Conservation (phyloP, 2,797 vertebrate genomes). For the Neosilurus hyrtlii region DNA sequence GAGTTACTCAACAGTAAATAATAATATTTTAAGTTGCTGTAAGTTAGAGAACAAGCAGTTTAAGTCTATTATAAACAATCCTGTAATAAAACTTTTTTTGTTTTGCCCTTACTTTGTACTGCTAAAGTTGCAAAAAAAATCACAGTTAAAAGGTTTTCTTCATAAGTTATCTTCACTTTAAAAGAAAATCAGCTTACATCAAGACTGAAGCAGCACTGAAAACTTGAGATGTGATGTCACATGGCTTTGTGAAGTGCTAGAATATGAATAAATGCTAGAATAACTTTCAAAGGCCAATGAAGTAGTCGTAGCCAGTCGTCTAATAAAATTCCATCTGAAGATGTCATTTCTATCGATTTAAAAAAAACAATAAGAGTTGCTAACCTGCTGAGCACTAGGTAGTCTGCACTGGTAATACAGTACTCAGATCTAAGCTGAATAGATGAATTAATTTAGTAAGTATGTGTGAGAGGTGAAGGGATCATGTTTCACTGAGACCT, state of each 20-base stretch:
- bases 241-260: background rate
- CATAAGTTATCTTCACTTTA: background rate
- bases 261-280: conserved; percentile 21
- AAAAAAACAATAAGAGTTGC: conserved; percentile 24
- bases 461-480: conserved; percentile 8
- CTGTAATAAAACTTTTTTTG: background rate
- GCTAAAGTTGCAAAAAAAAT: background rate
- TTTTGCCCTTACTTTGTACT: background rate
- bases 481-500: conserved; percentile 22
- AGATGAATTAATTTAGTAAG: conserved; percentile 6
- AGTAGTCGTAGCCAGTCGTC: conserved; percentile 27
- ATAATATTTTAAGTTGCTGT: background rate
- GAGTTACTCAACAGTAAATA: background rate
- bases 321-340: conserved; percentile 38
- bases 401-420: background rate
- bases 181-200: background rate
- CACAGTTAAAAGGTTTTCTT: background rate
- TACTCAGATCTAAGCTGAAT: conserved; percentile 20
- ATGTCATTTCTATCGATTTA: conserved; percentile 5
- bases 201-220: background rate
- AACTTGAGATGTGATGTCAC: background rate
- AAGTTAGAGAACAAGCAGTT: background rate
- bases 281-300: conserved; percentile 36
- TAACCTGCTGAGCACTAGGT: conserved; percentile 10
- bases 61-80: background rate